These are phyloP conservation scores for Drosophila pseudoobscura DNA, from an alignment of 1,140 invertebrate species.

Conservation along the genomic window DNA sequence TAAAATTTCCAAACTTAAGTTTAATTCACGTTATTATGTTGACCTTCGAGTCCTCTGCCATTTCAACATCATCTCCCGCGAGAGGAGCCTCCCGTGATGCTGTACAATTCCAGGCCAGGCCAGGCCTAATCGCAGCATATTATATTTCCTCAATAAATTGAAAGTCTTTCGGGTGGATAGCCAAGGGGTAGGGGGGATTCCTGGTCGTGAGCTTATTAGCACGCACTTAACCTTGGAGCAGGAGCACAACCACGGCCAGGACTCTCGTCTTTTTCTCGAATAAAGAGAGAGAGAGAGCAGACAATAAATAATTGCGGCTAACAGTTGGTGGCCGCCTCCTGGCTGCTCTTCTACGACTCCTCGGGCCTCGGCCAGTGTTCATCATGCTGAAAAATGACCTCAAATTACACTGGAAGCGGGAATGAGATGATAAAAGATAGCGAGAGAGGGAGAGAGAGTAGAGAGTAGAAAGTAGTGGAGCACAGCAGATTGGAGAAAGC, in stretches of 20 bases:
- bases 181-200: conserved; percentile 7
- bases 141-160: conserved; percentile 48
- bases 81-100: no score
- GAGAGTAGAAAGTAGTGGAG: conserved; percentile 12
- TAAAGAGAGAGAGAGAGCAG: conserved; percentile 45
- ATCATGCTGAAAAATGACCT: conserved; percentile 67
- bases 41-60: no score
- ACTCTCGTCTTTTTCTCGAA: no score
- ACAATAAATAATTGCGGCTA: conserved; percentile 71
- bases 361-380: conserved; percentile 29
- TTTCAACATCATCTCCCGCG: no score
- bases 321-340: conserved; percentile 52
- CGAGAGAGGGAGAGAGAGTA: neutral
- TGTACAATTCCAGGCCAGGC: no score
- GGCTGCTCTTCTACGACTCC: conserved; percentile 1
- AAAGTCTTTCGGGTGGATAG: conserved; percentile 50
- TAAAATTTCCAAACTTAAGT: no score
- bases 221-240: conserved; percentile 67
- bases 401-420: conserved; percentile 58
- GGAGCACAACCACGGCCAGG: conserved; percentile 17
- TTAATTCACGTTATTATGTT: no score
- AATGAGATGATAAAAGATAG: no score
- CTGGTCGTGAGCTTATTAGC: conserved; percentile 68
- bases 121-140: conserved; percentile 15
- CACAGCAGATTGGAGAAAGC: conserved; percentile 12